A percentile compares a stretch with the other conserved stretches of the same genome.
phyloP scores from a whole-genome alignment of 2,888 invertebrate species.

The Orchesellides sinensis region DNA sequence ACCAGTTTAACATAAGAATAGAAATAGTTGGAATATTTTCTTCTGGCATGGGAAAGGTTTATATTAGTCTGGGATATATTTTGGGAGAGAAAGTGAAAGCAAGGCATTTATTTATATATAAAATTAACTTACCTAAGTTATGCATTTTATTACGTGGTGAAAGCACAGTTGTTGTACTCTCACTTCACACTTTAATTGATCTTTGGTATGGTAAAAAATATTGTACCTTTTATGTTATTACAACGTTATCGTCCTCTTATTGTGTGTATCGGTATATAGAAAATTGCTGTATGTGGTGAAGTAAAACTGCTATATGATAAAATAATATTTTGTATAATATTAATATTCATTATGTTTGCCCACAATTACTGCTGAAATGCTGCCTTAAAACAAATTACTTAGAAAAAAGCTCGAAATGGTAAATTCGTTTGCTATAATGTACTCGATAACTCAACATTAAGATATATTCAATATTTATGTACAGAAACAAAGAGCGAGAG shows the following conservation, averaged over 20 bases:
- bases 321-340: neutral
- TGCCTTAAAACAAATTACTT: neutral
- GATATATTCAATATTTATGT: neutral
- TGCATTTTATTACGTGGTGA: neutral
- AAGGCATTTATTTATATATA: neutral
- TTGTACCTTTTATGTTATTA: neutral
- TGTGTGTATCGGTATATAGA: neutral
- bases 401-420: neutral
- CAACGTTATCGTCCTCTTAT: too few relatives aligned
- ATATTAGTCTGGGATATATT: neutral
- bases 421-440: too few relatives aligned
- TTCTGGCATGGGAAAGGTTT: neutral
- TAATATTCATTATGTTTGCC: neutral
- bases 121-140: neutral
- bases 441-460: too few relatives aligned
- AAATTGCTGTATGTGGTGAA: neutral
- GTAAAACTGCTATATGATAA: neutral
- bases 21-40: neutral
- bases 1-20: neutral
- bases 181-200: too few relatives aligned
- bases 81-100: too few relatives aligned
- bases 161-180: too few relatives aligned
- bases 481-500: neutral
- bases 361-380: constrained; percentile 9
- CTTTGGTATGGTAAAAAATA: neutral